These are phyloP conservation scores for Polypterus bichir DNA, from an alignment of 2,113 vertebrate genomes.

Conservation along the genomic window DNA sequence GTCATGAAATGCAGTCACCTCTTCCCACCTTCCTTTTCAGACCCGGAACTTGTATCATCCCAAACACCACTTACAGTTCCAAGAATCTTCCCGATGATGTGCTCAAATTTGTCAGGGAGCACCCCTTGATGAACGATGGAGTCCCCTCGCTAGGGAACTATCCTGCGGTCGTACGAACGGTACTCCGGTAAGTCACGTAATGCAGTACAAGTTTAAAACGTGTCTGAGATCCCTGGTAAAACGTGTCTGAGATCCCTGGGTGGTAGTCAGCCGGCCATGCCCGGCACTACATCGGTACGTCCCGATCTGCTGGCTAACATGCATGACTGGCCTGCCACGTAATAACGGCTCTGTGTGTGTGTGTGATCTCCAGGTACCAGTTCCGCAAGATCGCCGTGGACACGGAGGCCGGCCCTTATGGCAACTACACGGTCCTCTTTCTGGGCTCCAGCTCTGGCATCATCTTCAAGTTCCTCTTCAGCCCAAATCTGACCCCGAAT, in stretches of 20 bases:
- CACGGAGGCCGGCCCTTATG: slow-evolving; percentile 63
- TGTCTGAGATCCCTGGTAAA: too few relatives aligned
- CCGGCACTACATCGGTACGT: neutral
- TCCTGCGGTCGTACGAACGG: slow-evolving; percentile 85
- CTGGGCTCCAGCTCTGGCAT: slow-evolving; percentile 80
- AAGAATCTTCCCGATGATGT: slow-evolving; percentile 86
- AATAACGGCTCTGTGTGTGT: neutral
- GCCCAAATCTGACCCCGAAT: slow-evolving; percentile 55
- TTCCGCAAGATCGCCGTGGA: slow-evolving; percentile 88
- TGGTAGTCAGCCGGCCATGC: neutral
- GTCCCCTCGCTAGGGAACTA: slow-evolving; percentile 72
- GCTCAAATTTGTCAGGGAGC: slow-evolving; percentile 87
- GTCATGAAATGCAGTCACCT: neutral
- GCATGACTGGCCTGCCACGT: neutral
- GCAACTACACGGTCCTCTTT: slow-evolving; percentile 81
- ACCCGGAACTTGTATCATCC: slow-evolving; percentile 74
- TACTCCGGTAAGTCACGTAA: slow-evolving; percentile 62
- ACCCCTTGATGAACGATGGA: slow-evolving; percentile 87
- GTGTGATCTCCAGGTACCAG: slow-evolving; percentile 59
- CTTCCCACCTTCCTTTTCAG: slow-evolving; percentile 37
- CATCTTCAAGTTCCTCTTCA: slow-evolving; percentile 83
- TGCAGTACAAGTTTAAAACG: neutral
- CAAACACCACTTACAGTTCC: slow-evolving; percentile 74
- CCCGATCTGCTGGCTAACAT: too few relatives aligned
- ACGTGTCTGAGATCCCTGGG: too few relatives aligned